phyloP scores from a whole-genome alignment of 2,888 invertebrate genomes.

The Chloromyia formosa region DNA sequence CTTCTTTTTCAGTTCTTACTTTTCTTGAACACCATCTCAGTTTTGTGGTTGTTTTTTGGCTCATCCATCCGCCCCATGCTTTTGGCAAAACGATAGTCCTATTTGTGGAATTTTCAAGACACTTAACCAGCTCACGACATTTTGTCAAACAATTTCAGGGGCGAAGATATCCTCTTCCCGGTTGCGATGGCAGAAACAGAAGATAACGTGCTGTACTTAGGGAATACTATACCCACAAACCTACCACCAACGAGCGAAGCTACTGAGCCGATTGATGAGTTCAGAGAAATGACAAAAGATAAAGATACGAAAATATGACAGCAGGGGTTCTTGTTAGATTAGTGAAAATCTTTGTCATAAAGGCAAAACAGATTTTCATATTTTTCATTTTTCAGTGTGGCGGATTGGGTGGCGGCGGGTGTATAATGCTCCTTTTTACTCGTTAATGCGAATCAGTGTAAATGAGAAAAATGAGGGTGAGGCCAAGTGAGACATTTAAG shows the following conservation, averaged over 20 bases:
- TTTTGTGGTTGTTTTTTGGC: too few relatives aligned
- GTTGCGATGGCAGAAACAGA: not conserved
- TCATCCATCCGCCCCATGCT: not conserved
- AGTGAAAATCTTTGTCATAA: conserved; percentile 19
- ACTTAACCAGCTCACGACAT: conserved; percentile 44
- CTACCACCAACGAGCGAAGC: conserved; percentile 4
- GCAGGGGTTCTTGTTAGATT: conserved; percentile 40
- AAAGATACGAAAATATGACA: conserved; percentile 40
- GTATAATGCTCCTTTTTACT: conserved; percentile 6
- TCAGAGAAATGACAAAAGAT: conserved; percentile 31
- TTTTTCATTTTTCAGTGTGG: conserved; percentile 22
- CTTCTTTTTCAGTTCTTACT: conserved; percentile 30
- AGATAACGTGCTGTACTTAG: not conserved
- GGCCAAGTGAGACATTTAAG: conserved; percentile 51
- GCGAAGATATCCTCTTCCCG: not conserved
- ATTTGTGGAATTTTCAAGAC: conserved; percentile 26
- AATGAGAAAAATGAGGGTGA: conserved; percentile 33
- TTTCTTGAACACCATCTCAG: not conserved
- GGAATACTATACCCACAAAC: not conserved
- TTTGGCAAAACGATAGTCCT: conserved; percentile 8
- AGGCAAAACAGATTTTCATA: conserved; percentile 35
- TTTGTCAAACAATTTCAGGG: conserved; percentile 43
- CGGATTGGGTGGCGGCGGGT: not conserved
- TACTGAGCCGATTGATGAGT: conserved; percentile 22
- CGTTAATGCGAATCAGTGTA: conserved; percentile 45